Evolutionary conservation across 2,797 vertebrate genomes (phyloP), one percentile per base, ranked within the genome.

Genomic region (Catostomus latipinnis): DNA sequence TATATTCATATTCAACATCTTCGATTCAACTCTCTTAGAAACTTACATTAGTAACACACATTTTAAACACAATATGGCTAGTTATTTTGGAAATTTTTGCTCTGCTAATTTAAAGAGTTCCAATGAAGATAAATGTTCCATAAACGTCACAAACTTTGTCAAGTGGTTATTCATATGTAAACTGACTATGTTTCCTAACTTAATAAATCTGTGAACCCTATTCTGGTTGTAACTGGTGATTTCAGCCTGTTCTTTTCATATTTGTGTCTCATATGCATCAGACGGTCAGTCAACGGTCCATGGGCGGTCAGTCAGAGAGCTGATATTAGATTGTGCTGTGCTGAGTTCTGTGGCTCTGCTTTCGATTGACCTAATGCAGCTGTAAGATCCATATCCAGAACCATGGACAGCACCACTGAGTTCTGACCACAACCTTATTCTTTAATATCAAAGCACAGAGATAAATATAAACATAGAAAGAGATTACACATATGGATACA

Each of bases 381-480:
- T 34, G 34, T 66, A 58, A 60, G 56, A 68, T 76, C 74, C 34
- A 71, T 66, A 76, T 76, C 49, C 69, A 73, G 80, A 46, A 66
- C 45, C 50, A 61, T 46, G 53, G 71, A 10, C 71, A 62, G 66
- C 61, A 34, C 10, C 58, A 6, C 52, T 11, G 34, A 56, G 22
- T n/a, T 5, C 45, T 12, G 7, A 50, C 6, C 34, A 34, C 34
- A 34, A 46, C 16, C 14, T 62, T 8, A 74, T 74, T 56, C 10
- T 50, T 67, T 18, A 3, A 34, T 34, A 34, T 34, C 34, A 34
- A 3, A 34, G 34, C 34, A 34, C 34, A 34, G 34, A 34, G 34
- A 34, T 34, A 34, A 34, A 34, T 34, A 34, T 34, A 34, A 34
- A 34, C 2, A 34, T 34, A 34, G 34, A 22, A 3, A 22, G 22